Evolutionary conservation across 2,888 invertebrate genomes (phyloP).

Genomic region (Spisula subtruncata): DNA sequence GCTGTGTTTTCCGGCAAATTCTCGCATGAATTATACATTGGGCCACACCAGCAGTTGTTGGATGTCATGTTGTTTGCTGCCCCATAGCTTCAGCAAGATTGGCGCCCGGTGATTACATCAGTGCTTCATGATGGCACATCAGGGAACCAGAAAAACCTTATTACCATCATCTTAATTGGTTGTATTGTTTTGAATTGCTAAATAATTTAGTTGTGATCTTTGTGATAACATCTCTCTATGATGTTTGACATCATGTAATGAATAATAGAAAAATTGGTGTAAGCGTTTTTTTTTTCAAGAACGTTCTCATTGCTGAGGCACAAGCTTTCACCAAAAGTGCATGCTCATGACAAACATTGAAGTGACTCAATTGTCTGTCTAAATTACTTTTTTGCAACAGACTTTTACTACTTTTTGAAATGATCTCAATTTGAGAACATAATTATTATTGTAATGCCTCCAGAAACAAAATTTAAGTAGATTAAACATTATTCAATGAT

Average conservation of each 20-base stretch:
- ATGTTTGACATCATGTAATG: conserved; percentile 16
- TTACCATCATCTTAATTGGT: conserved; percentile 21
- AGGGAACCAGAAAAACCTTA: conserved; percentile 12
- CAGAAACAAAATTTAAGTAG: no score
- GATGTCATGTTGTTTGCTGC: background rate
- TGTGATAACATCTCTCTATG: background rate
- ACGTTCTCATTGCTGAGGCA: background rate
- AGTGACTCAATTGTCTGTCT: no score
- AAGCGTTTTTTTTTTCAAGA: background rate
- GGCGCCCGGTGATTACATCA: background rate
- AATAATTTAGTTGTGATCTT: conserved; percentile 29
- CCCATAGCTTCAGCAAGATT: background rate
- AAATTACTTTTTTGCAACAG: no score
- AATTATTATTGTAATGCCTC: no score
- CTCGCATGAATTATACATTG: background rate
- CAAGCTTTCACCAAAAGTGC: background rate
- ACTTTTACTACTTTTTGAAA: no score
- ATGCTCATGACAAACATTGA: no score
- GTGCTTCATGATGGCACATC: background rate
- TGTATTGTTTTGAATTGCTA: conserved; percentile 23
- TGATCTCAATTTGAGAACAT: no score
- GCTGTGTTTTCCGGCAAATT: background rate
- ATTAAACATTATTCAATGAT: no score
- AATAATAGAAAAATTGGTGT: conserved; percentile 15
- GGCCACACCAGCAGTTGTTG: background rate